These are phyloP conservation scores for Agrilus biguttatus DNA, from an alignment of 2,888 invertebrate genomes.

Conservation along the genomic window DNA sequence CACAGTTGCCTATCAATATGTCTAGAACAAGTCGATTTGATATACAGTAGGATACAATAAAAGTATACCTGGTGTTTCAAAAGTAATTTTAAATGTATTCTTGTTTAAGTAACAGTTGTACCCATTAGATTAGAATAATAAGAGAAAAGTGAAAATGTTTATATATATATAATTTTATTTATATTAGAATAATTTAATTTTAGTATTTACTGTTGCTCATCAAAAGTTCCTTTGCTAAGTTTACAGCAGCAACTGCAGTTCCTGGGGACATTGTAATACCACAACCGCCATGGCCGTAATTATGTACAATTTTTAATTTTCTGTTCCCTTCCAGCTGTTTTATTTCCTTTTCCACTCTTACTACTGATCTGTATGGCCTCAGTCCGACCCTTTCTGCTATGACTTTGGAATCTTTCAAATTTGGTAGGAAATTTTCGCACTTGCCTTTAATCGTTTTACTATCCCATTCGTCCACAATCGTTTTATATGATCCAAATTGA, in stretches of 20 bases:
- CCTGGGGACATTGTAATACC: conserved; percentile 85
- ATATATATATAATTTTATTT: too few species aligned
- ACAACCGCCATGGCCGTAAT: conserved; percentile 92
- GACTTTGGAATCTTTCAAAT: conserved; percentile 41
- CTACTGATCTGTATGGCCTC: conserved; percentile 62
- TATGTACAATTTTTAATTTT: conserved; percentile 61
- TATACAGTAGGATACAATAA: too few species aligned
- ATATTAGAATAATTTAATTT: neutral
- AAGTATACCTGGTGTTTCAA: too few species aligned
- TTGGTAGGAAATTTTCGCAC: conserved; percentile 63
- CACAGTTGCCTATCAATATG: too few species aligned
- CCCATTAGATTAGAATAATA: too few species aligned
- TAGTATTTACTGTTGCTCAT: conserved; percentile 25
- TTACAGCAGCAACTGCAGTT: conserved; percentile 62
- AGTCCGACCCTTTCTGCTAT: conserved; percentile 60
- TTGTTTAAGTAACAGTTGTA: too few species aligned
- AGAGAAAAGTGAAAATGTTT: too few species aligned
- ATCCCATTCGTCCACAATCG: conserved; percentile 53
- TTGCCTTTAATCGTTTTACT: conserved; percentile 62
- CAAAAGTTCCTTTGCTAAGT: conserved; percentile 44
- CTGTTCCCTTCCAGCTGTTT: conserved; percentile 28
- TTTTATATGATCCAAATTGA: conserved; percentile 65
- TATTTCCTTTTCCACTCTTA: conserved; percentile 56
- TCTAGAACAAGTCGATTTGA: too few species aligned
- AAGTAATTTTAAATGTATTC: too few species aligned